Evolutionary conservation across 2,888 invertebrate species (phyloP).

Genomic region (Cephus pygmeus): DNA sequence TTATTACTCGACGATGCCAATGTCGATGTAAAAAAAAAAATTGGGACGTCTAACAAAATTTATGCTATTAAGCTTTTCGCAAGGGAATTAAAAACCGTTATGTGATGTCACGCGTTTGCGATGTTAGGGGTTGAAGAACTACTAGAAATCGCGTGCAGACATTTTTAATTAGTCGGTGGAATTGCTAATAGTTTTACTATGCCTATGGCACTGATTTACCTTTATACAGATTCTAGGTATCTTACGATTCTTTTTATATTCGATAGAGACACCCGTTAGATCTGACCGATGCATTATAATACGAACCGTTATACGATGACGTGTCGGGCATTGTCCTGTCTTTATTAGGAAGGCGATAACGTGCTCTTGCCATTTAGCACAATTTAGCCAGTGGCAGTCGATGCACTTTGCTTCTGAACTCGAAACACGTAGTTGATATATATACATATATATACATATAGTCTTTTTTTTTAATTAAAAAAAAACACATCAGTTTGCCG

Average conservation of each 20-base stretch:
- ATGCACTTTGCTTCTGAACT: not conserved
- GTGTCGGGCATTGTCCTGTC: slow-evolving; percentile 2
- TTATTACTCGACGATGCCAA: too few species aligned
- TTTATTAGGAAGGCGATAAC: slow-evolving; percentile 18
- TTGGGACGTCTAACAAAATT: not conserved
- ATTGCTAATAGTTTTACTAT: slow-evolving; percentile 38
- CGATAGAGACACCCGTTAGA: not conserved
- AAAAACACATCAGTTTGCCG: too few species aligned
- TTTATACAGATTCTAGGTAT: not conserved
- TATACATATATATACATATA: not conserved
- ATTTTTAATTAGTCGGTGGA: slow-evolving; percentile 47
- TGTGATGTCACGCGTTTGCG: not conserved
- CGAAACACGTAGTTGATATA: not conserved
- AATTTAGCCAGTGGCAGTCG: slow-evolving; percentile 35
- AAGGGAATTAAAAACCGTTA: not conserved
- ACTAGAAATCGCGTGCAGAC: slow-evolving; percentile 45
- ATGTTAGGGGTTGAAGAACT: not conserved
- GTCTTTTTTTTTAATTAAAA: too few species aligned
- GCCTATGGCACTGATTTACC: not conserved
- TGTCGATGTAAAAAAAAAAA: not conserved
- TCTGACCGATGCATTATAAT: not conserved
- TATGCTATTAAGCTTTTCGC: not conserved
- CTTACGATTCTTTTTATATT: not conserved
- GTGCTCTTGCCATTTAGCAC: slow-evolving; percentile 42
- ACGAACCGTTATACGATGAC: slow-evolving; percentile 2